These are phyloP conservation scores for Myzus persicae DNA, from an alignment of 1,140 invertebrate genomes.

Conservation along the genomic window DNA sequence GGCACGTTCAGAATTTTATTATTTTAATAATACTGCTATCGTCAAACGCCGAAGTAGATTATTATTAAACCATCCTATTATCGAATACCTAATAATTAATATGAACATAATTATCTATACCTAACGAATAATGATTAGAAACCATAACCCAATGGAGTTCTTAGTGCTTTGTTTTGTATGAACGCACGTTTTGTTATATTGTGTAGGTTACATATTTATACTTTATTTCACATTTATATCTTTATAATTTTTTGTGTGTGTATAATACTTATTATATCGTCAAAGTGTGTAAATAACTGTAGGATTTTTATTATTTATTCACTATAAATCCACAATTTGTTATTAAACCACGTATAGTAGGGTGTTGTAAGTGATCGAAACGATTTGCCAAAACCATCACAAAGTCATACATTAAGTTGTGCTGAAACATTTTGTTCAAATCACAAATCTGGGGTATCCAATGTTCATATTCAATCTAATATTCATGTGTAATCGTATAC, in stretches of 20 bases:
- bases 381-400: neutral
- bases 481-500: neutral
- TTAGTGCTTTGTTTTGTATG: neutral
- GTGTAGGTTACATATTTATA: neutral
- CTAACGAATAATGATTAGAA: neutral
- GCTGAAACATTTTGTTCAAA: neutral
- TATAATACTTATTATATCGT: neutral
- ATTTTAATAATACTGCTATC: neutral
- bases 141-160: neutral
- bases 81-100: neutral
- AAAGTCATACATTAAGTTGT: neutral
- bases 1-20: neutral
- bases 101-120: neutral
- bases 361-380: neutral
- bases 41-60: neutral
- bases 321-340: neutral
- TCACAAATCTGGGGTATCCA: neutral
- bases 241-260: neutral
- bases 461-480: neutral
- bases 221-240: neutral
- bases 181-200: neutral
- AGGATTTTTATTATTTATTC: neutral
- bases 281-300: neutral
- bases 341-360: no score
- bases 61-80: neutral